phyloP scores from a whole-genome alignment of 2,113 vertebrate species.

The Tyto alba region DNA sequence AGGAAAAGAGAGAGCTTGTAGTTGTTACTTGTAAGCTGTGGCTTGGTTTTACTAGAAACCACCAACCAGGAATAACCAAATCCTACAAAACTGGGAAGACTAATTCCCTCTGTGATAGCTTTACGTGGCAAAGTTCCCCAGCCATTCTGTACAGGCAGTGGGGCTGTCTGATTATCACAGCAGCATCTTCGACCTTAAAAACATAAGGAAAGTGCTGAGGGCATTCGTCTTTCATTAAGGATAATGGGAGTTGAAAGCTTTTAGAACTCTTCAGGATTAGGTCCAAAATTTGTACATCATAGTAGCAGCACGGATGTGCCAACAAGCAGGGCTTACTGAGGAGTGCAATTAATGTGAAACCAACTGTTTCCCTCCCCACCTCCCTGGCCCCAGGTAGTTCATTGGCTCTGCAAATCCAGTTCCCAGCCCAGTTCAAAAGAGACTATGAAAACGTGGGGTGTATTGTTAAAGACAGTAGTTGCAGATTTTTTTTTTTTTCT shows the following conservation, averaged over 20 bases:
- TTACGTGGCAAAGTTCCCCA: not conserved
- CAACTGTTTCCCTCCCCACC: conserved; percentile 68
- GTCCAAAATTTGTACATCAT: conserved; percentile 16
- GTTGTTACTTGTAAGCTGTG: not conserved
- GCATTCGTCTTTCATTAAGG: not conserved
- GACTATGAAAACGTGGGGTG: conserved; percentile 61
- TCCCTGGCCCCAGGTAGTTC: conserved; percentile 52
- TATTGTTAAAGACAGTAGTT: conserved; percentile 20
- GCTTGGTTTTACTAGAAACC: not conserved
- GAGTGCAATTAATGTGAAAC: conserved; percentile 60
- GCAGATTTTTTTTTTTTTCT: not conserved
- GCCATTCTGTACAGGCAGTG: not conserved
- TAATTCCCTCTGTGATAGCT: not conserved
- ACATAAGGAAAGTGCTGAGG: not conserved
- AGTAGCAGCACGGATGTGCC: conserved; percentile 12
- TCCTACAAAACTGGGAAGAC: not conserved
- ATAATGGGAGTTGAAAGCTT: conserved; percentile 50
- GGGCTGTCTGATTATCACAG: not conserved
- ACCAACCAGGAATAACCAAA: not conserved
- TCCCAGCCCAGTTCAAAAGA: conserved; percentile 66
- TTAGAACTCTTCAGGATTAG: conserved; percentile 19
- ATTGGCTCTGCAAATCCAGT: conserved; percentile 61
- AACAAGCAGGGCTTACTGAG: not conserved
- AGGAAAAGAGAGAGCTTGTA: not conserved
- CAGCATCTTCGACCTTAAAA: conserved; percentile 34